phyloP scores from a whole-genome alignment of 2,888 invertebrate species.

The Fabriciana adippe region DNA sequence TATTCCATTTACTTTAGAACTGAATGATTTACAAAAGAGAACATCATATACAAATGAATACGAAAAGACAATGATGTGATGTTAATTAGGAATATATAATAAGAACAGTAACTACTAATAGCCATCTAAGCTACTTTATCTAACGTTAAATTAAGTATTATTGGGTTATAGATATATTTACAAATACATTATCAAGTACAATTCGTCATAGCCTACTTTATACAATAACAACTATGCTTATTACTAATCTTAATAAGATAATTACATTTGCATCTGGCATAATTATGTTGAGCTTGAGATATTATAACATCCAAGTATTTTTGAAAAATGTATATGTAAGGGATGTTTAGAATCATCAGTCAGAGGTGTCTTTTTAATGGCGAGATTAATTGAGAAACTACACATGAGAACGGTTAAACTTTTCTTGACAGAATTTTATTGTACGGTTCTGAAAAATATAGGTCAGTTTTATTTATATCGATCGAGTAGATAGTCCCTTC shows the following conservation, averaged over 20 bases:
- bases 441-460: neutral
- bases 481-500: no score
- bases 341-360: no score
- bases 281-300: slow-evolving; percentile 12
- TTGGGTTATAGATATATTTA: slow-evolving; percentile 37
- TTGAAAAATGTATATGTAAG: no score
- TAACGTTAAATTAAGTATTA: slow-evolving; percentile 39
- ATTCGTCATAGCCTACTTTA: slow-evolving; percentile 52
- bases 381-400: no score
- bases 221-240: slow-evolving; percentile 34
- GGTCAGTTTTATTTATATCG: neutral
- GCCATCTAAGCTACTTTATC: slow-evolving; percentile 1
- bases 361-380: no score
- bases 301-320: neutral
- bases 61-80: neutral
- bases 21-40: no score
- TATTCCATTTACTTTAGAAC: no score
- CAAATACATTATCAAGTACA: slow-evolving; percentile 55
- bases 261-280: slow-evolving; percentile 14
- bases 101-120: neutral
- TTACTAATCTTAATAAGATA: slow-evolving; percentile 8
- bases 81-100: neutral
- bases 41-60: neutral
- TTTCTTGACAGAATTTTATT: no score
- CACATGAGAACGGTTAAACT: no score